Base-by-base conservation (phyloP, 2,113 vertebrate species). In the Eupsittula cactorum region DNA sequence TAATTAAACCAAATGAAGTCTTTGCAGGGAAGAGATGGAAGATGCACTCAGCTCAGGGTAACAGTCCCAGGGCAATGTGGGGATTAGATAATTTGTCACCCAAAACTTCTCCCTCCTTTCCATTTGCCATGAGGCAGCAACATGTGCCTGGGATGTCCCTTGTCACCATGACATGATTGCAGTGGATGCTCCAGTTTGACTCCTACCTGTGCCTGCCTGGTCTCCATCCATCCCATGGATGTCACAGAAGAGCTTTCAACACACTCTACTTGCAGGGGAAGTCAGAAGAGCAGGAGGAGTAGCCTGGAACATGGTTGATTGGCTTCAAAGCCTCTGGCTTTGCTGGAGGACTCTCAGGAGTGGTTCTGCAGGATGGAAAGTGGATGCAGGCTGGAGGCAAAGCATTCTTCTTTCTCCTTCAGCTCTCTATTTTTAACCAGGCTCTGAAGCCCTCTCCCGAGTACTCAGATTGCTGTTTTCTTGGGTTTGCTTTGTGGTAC, bases 1-100 rank as follows among this genome's bases (percentile, higher is more conserved):
- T 76, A 85, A 92, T 93, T 92, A 96, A 88, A 90, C 59, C 64
- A 77, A 77, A 90, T 4, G 14, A 59, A 63, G n/a, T 28, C 28
- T 57, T 37, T 20, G 63, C 11, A 4, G 53, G 50, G 37, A 82
- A 86, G 53, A 88, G 65, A 60, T 28, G 65, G 52, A 27, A 52
- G 49, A 39, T 67, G 33, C 29, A 3, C 35, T 52, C 4, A 5
- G 64, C 35, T 77, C 23, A 2, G 33, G 49, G 17, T 25, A 19
- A 25, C 44, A 11, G 41, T 84, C 46, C 44, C 19, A 33, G 75
- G 79, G 78, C 75, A 82, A 42, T n/a, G 21, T 37, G 42, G 69
- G n/a, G 18, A 28, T 16, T 39, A 84, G 49, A 16, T n/a, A 29
- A 29, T 67, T 89, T 33, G 2, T 44, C 65, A 47, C 15, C 13